Base-by-base conservation (phyloP, 2,797 vertebrate genomes). In the Pachyuromys duprasi region DNA sequence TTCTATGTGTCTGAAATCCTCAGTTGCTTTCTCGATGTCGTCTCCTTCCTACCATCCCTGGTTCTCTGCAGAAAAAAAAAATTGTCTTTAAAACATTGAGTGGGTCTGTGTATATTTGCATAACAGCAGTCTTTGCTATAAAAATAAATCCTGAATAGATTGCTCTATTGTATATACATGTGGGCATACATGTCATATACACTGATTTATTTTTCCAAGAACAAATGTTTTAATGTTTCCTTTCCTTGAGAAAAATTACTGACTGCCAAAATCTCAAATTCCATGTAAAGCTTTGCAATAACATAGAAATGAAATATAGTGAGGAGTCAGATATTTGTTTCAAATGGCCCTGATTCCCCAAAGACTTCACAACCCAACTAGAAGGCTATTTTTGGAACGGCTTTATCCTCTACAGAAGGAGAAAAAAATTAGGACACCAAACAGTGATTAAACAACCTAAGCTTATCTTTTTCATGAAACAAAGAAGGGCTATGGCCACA, bases 131-230 rank as follows among this genome's bases (percentile, higher is more conserved):
- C 36, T 72, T 96, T 93, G 83, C 49, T 95, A 91, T 93, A 95
- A 97, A 97, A 97, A 97, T 97, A 97, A 97, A 97, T 90, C 78
- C 67, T 86, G 94, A 97, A 74, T 96, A 96, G 93, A 96, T 97
- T 88, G 83, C 87, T 96, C 91, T 90, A 89, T 93, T 97, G 95
- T 97, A 96, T 97, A 95, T 92, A 96, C 86, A 82, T 97, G 95
- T 90, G 90, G 90, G 92, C 92, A 97, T 86, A 95, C 95, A 96
- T 94, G 95, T 96, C 95, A 93, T 79, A 95, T 92, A 92, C 88
- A 84, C 18, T 74, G 89, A 95, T 98, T 97, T 97, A 97, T 75
- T 96, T 97, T 96, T 53, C 94, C 57, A 90, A 97, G 86, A 93
- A 97, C 17, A 88, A 95, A 96, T 70, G 89, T 93, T 93, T 97